phyloP scores from a whole-genome alignment of 2,113 vertebrate genomes.

The Eclectus roratus region DNA sequence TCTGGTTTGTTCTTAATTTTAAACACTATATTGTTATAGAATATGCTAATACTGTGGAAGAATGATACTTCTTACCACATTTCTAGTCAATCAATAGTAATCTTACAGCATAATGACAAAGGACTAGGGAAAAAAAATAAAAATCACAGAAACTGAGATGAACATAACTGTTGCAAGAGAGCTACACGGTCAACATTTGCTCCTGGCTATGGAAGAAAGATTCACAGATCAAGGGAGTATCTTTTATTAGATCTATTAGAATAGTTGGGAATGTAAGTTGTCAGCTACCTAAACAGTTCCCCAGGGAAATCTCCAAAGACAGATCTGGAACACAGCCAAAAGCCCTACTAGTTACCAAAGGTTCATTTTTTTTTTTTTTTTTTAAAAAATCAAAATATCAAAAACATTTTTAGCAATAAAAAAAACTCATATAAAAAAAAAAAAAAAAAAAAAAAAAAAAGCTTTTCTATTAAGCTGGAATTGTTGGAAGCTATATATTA shows the following conservation, averaged over 20 bases:
- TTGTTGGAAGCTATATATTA: background rate
- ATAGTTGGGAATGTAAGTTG: background rate
- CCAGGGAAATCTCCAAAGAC: background rate
- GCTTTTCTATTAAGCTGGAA: background rate
- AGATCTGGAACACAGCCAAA: background rate
- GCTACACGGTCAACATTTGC: background rate
- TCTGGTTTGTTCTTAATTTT: background rate
- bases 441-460: background rate
- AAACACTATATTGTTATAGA: background rate
- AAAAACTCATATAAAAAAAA: too few relatives aligned
- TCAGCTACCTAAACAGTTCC: background rate
- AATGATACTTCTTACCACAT: background rate
- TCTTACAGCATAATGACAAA: background rate
- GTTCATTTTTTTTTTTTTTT: too few relatives aligned
- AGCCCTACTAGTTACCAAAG: background rate
- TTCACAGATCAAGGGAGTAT: background rate
- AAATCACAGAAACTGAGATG: background rate
- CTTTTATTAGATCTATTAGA: background rate
- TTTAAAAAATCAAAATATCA: too few relatives aligned
- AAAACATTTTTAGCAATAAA: too few relatives aligned
- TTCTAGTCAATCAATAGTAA: background rate
- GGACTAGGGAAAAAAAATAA: background rate
- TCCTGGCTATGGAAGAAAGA: background rate
- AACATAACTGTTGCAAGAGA: background rate
- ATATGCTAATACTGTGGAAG: background rate